These are phyloP conservation scores for Lacerta agilis DNA, from an alignment of 2,797 vertebrate genomes.

Conservation along the genomic window DNA sequence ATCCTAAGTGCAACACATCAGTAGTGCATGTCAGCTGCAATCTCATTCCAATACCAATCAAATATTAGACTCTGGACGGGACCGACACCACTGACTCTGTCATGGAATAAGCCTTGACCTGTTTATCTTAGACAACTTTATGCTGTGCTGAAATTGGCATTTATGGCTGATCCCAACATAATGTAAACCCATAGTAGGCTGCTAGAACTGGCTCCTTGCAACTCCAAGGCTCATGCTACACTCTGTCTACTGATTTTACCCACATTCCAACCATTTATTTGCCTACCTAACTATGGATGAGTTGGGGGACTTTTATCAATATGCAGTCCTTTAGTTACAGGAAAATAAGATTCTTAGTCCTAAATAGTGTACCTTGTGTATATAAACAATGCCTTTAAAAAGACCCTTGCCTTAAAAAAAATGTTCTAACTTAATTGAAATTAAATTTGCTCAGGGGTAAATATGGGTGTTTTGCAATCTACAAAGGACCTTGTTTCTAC, in stretches of 20 bases:
- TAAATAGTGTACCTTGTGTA: not conserved
- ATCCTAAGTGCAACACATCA: not conserved
- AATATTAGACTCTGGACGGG: not conserved
- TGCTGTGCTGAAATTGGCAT: not conserved
- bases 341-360: not conserved
- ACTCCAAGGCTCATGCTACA: not conserved
- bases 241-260: not conserved
- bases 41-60: not conserved
- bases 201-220: not conserved
- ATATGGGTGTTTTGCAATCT: not conserved
- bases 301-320: not conserved
- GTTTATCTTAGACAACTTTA: not conserved
- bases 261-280: not conserved
- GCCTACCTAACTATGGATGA: not conserved
- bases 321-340: not conserved
- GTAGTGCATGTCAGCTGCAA: not conserved
- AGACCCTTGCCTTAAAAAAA: not conserved
- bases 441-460: not conserved
- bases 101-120: not conserved
- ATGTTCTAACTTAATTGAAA: not conserved
- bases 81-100: not conserved
- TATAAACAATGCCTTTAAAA: too few species aligned
- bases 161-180: not conserved
- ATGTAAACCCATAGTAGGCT: not conserved
- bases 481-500: not conserved